Evolutionary conservation across 2,797 vertebrate species (phyloP).

Genomic region (Clarias laeviceps): DNA sequence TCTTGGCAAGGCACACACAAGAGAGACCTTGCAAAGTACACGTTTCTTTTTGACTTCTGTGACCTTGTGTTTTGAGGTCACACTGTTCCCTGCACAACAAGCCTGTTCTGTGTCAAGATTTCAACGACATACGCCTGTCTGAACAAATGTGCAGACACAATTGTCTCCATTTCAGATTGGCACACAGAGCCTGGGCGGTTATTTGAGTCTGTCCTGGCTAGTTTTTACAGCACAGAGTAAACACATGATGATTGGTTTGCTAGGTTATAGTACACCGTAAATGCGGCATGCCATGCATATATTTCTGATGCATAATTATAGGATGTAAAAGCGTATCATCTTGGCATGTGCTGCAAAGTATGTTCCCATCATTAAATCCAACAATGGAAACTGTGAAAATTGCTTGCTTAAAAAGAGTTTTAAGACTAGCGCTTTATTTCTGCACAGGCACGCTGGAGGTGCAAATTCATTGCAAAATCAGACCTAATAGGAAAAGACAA

Average conservation of each 20-base stretch:
- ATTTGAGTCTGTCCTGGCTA: conserved; percentile 27
- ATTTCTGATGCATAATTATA: conserved; percentile 39
- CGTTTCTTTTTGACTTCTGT: conserved; percentile 31
- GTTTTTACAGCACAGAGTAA: conserved; percentile 25
- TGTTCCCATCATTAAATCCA: conserved; percentile 30
- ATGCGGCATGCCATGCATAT: conserved; percentile 1
- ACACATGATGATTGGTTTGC: neutral
- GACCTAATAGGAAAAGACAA: too few species aligned
- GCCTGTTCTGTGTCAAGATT: conserved; percentile 36
- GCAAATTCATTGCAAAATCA: too few species aligned
- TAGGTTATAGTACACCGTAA: conserved; percentile 25
- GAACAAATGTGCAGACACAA: conserved; percentile 36
- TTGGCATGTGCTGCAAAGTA: conserved; percentile 23
- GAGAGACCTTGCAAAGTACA: conserved; percentile 11
- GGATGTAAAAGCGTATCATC: conserved; percentile 22
- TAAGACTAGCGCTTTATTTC: conserved; percentile 27
- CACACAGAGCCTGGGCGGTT: conserved; percentile 16
- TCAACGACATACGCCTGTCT: conserved; percentile 16
- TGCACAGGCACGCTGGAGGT: conserved; percentile 15
- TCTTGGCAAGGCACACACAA: conserved; percentile 13
- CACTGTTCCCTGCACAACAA: conserved; percentile 42
- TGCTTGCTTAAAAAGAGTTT: neutral
- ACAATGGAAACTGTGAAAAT: conserved; percentile 41
- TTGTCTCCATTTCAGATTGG: conserved; percentile 14
- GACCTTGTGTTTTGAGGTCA: conserved; percentile 44